Conservation (phyloP, 1,140 invertebrate species). For the Aleiodes sp. region DNA sequence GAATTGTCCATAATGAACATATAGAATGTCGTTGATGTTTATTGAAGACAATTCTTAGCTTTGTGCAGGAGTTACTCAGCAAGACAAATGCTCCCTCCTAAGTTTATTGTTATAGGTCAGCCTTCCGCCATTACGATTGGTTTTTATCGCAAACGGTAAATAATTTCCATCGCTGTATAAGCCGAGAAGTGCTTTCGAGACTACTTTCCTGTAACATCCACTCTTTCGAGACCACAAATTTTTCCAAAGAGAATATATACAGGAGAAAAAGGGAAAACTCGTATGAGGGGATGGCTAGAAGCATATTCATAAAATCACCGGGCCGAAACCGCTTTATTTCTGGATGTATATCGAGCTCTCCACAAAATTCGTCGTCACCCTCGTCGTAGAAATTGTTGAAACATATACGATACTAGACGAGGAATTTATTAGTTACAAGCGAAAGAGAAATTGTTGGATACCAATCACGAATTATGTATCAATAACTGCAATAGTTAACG, state of each 20-base stretch:
- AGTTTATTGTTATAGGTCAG: constrained; percentile 30
- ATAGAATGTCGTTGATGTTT: constrained; percentile 16
- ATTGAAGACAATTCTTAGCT: neutral
- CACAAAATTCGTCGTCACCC: constrained; percentile 14
- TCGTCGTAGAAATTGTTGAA: neutral
- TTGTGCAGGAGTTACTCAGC: constrained; percentile 10
- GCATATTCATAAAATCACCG: constrained; percentile 64
- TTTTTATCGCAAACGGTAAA: constrained; percentile 36
- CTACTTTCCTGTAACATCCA: constrained; percentile 5
- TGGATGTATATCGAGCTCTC: neutral
- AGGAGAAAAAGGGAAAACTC: neutral
- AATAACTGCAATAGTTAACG: constrained; percentile 59
- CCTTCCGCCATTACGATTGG: constrained; percentile 15
- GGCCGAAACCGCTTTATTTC: constrained; percentile 63
- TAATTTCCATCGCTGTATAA: constrained; percentile 25
- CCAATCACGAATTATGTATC: constrained; percentile 62
- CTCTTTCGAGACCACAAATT: constrained; percentile 3
- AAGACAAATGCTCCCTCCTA: constrained; percentile 26
- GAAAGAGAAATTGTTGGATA: constrained; percentile 51
- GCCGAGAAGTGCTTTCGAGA: constrained; percentile 25
- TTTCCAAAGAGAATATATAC: neutral
- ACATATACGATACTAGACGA: constrained; percentile 35
- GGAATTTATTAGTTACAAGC: constrained; percentile 62
- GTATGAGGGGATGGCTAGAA: constrained; percentile 45
- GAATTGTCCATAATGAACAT: constrained; percentile 14